Percentiles rank a stretch among this genome's conserved stretches.
Conservation (phyloP, 2,888 invertebrate genomes). For the Chrysolina haemoptera region DNA sequence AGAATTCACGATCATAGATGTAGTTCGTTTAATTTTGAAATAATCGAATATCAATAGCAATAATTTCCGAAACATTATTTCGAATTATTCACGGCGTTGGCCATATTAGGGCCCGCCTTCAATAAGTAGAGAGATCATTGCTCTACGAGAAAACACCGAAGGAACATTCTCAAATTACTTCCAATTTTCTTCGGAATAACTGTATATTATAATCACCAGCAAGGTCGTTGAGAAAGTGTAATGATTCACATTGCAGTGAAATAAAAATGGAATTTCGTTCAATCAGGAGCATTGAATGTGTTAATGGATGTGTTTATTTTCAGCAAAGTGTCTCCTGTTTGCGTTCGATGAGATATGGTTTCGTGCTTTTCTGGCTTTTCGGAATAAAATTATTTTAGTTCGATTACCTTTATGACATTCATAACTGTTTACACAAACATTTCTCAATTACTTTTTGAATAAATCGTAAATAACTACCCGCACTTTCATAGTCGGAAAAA, state of each 20-base stretch:
- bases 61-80: constrained; percentile 6
- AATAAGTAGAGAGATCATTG: constrained; percentile 15
- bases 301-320: neutral
- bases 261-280: neutral
- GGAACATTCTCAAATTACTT: constrained; percentile 2
- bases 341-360: neutral
- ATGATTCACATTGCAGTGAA: constrained; percentile 5
- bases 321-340: neutral
- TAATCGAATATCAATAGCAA: constrained; percentile 18
- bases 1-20: neutral
- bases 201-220: constrained; percentile 4
- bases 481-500: too few relatives aligned
- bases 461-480: too few relatives aligned
- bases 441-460: too few relatives aligned
- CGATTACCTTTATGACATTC: too few relatives aligned
- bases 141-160: constrained; percentile 1
- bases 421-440: too few relatives aligned
- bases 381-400: too few relatives aligned
- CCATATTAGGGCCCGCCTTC: constrained; percentile 21
- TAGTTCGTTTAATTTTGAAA: constrained; percentile 5
- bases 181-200: constrained; percentile 18
- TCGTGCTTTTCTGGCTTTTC: neutral
- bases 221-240: constrained; percentile 19
- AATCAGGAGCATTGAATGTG: neutral
- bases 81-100: constrained; percentile 8